Conservation (phyloP, 2,888 invertebrate genomes). For the Drymonia ruficornis region DNA sequence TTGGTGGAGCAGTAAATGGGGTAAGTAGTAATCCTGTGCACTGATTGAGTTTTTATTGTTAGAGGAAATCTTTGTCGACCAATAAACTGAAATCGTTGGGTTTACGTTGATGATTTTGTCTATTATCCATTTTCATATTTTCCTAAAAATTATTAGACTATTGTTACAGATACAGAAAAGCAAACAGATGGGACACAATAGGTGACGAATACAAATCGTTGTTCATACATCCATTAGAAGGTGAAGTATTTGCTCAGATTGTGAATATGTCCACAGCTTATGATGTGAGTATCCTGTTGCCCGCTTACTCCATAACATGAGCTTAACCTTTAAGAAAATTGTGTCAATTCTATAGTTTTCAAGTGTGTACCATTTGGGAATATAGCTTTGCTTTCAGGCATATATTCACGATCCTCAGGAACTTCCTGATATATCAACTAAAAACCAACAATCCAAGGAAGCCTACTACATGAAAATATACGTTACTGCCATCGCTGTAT, state of each 20-base stretch:
- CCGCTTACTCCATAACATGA: too few relatives aligned
- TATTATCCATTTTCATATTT: too few relatives aligned
- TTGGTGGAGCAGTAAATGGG: too few relatives aligned
- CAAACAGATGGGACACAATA: constrained; percentile 81
- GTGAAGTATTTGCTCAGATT: constrained; percentile 91
- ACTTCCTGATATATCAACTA: constrained; percentile 87
- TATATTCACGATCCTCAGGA: constrained; percentile 88
- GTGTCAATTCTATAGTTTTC: too few relatives aligned
- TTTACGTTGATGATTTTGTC: not conserved
- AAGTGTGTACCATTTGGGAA: not conserved
- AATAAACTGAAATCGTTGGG: too few relatives aligned
- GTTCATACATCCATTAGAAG: constrained; percentile 88
- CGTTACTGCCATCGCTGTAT: constrained; percentile 84
- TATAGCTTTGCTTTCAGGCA: constrained; percentile 62
- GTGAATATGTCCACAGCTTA: constrained; percentile 88
- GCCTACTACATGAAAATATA: constrained; percentile 86
- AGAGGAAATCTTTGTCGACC: too few relatives aligned
- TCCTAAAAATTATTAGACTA: too few relatives aligned
- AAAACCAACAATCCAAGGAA: constrained; percentile 76
- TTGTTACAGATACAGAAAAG: constrained; percentile 81
- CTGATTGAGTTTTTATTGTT: too few relatives aligned
- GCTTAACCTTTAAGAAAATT: too few relatives aligned
- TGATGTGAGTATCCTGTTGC: constrained; percentile 77
- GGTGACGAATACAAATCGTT: constrained; percentile 71
- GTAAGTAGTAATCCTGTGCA: not conserved